Evolutionary conservation across 2,888 invertebrate genomes (phyloP).

Genomic region (Eutolmus rufibarbis): DNA sequence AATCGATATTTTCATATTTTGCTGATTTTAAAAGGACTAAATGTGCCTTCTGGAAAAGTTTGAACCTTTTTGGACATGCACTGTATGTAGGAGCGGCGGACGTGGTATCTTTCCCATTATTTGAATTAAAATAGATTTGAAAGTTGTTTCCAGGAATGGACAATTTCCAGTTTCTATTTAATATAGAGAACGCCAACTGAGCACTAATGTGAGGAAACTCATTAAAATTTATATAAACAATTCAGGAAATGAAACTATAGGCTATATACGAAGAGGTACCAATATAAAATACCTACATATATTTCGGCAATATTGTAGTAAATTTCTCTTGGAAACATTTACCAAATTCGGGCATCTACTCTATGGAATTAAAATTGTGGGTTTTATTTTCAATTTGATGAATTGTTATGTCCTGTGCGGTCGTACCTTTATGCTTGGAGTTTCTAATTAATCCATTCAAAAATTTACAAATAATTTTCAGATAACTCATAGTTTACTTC

Average conservation of each 20-base stretch:
- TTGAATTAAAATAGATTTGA: not conserved
- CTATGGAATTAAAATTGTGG: too few species aligned
- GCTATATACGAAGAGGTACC: not conserved
- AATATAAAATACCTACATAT: not conserved
- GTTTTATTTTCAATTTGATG: too few species aligned
- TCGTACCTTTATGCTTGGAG: too few species aligned
- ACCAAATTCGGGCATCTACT: too few species aligned
- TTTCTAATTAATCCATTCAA: too few species aligned
- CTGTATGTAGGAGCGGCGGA: not conserved
- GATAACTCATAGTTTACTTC: too few species aligned
- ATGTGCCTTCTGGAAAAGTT: not conserved
- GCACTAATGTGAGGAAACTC: not conserved
- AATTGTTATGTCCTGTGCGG: too few species aligned
- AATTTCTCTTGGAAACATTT: not conserved
- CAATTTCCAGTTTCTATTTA: not conserved
- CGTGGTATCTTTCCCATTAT: not conserved
- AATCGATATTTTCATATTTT: not conserved
- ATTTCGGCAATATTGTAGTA: not conserved
- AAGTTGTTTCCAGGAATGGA: not conserved
- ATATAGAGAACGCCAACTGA: not conserved
- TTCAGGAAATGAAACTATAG: not conserved
- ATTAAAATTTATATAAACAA: not conserved
- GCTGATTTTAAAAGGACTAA: not conserved
- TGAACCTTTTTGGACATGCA: not conserved
- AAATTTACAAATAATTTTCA: too few species aligned